Evolutionary conservation across 2,113 vertebrate genomes (phyloP).

Genomic region (Mohoua ochrocephala): DNA sequence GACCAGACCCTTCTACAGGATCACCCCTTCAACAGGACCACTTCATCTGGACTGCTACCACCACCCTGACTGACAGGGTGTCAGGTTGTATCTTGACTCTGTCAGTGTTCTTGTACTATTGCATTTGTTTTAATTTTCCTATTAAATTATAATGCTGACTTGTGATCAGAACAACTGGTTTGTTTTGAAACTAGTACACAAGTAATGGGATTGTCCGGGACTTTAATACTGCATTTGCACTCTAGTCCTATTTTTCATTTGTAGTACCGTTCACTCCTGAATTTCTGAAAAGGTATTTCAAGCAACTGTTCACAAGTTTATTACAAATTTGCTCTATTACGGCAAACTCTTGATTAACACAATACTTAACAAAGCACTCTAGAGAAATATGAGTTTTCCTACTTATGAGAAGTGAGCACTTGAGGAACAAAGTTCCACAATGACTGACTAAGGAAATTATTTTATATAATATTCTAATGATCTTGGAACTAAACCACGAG

Average conservation of each 20-base stretch:
- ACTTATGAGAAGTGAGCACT: background rate
- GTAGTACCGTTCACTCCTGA: background rate
- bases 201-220: background rate
- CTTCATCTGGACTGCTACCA: no score
- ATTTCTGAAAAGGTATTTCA: background rate
- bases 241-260: background rate
- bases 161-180: background rate
- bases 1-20: no score
- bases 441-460: background rate
- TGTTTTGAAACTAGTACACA: background rate
- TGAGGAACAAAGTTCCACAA: background rate
- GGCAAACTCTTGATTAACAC: background rate
- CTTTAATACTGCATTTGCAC: background rate
- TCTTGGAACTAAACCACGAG: fast-evolving
- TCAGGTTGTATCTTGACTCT: background rate
- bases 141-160: background rate
- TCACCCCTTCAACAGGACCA: no score
- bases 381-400: background rate
- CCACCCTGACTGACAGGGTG: background rate
- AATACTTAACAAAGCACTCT: background rate
- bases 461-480: background rate
- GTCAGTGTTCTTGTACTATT: background rate
- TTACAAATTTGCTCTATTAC: background rate
- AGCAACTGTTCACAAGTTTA: background rate
- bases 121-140: background rate